These are phyloP conservation scores for Drosophila pegasa DNA, from an alignment of 2,888 invertebrate genomes.

Conservation along the genomic window DNA sequence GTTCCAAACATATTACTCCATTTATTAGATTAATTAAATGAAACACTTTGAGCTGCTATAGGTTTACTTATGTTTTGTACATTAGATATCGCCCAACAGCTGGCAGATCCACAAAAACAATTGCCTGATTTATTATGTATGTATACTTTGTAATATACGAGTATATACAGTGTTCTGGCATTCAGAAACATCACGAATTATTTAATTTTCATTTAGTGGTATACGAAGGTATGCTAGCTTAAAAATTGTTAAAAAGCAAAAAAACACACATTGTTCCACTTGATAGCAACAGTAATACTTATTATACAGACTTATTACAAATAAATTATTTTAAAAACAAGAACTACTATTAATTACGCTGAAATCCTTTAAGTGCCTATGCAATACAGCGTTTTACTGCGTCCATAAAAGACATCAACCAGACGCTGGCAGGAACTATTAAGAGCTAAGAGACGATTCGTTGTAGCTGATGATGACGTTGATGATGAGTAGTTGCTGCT, in stretches of 20 bases:
- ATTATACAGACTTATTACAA: constrained; percentile 76
- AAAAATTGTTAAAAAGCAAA: constrained; percentile 26
- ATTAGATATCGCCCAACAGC: constrained; percentile 8
- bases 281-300: constrained; percentile 79
- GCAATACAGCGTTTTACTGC: constrained; percentile 79
- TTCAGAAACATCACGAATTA: constrained; percentile 41
- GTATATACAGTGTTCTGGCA: constrained; percentile 24
- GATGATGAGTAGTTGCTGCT: constrained; percentile 46
- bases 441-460: constrained; percentile 78
- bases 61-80: constrained; percentile 9
- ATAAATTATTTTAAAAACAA: constrained; percentile 79
- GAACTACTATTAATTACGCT: constrained; percentile 33
- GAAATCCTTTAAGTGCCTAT: constrained; percentile 73
- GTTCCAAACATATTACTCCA: constrained; percentile 12
- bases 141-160: constrained; percentile 29
- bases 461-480: constrained; percentile 71
- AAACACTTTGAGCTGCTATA: constrained; percentile 13
- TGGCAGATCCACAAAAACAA: constrained; percentile 15
- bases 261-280: constrained; percentile 60
- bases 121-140: constrained; percentile 19
- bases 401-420: constrained; percentile 81
- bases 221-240: constrained; percentile 30
- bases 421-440: constrained; percentile 81
- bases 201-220: constrained; percentile 7
- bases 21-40: constrained; percentile 18